phyloP scores from a whole-genome alignment of 2,888 invertebrate species.

The Panorpa germanica region DNA sequence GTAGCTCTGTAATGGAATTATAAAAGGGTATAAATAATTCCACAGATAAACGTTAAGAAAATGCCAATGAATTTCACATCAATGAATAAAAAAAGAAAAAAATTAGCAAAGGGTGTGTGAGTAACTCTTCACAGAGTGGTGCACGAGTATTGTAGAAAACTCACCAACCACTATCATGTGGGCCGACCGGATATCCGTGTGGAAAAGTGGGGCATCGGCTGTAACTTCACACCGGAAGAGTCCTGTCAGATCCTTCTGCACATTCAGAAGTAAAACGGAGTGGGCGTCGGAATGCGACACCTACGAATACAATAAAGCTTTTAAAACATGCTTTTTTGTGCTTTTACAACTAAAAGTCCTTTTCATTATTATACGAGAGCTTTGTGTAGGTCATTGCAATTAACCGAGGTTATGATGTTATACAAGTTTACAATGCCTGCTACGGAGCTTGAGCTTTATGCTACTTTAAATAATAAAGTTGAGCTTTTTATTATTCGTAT shows the following conservation, averaged over 20 bases:
- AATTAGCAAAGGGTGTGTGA: slow-evolving; percentile 11
- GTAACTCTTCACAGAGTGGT: slow-evolving; percentile 14
- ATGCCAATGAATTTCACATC: slow-evolving; percentile 13
- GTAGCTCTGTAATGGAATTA: slow-evolving; percentile 29
- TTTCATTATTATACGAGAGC: too few species aligned
- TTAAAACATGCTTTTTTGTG: too few species aligned
- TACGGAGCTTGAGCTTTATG: too few species aligned
- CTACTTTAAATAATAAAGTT: too few species aligned
- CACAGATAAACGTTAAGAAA: too few species aligned
- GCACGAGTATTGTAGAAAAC: slow-evolving; percentile 10
- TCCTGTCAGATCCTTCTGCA: slow-evolving; percentile 31
- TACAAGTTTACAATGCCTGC: too few species aligned
- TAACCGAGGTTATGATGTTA: too few species aligned
- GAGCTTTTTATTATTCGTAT: too few species aligned
- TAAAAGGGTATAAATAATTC: too few species aligned
- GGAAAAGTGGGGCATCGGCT: slow-evolving; percentile 35
- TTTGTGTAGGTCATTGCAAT: too few species aligned
- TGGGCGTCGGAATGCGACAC: slow-evolving; percentile 29
- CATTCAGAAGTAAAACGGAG: slow-evolving; percentile 30
- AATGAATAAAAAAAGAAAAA: slow-evolving; percentile 12
- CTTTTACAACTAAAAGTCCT: too few species aligned
- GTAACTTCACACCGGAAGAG: slow-evolving; percentile 35
- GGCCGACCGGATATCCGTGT: slow-evolving; percentile 31
- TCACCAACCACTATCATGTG: slow-evolving; percentile 30
- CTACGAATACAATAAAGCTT: slow-evolving; percentile 19